Evolutionary conservation across 2,797 vertebrate species (phyloP).

Genomic region (Orestias chungarensis): DNA sequence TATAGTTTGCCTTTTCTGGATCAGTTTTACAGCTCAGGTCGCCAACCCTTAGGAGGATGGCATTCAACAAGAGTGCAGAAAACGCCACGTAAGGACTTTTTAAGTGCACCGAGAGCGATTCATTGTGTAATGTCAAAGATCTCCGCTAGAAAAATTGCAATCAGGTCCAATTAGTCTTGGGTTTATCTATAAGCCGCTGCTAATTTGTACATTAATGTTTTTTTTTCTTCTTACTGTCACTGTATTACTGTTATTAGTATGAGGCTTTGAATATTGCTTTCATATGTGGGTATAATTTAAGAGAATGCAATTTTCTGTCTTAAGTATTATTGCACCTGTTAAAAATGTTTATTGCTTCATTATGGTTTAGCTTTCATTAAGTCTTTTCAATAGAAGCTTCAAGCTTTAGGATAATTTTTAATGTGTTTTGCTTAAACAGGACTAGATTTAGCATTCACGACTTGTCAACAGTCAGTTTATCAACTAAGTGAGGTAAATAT

Average conservation of each 20-base stretch:
- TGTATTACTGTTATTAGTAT: slow-evolving; percentile 15
- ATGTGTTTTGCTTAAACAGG: background rate
- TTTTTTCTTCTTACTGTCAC: slow-evolving; percentile 7
- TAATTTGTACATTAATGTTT: slow-evolving; percentile 22
- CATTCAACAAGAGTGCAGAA: slow-evolving; percentile 8
- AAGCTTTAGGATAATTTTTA: slow-evolving; percentile 12
- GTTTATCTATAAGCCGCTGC: slow-evolving; percentile 18
- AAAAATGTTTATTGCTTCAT: slow-evolving; percentile 42
- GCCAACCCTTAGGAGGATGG: slow-evolving; percentile 40
- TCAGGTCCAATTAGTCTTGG: slow-evolving; percentile 45
- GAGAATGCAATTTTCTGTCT: slow-evolving; percentile 12
- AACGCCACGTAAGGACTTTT: slow-evolving; percentile 57
- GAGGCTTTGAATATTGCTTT: slow-evolving; percentile 29
- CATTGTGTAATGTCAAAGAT: slow-evolving; percentile 59
- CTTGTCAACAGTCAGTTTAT: slow-evolving; percentile 11
- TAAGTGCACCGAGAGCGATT: slow-evolving; percentile 55
- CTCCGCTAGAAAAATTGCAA: slow-evolving; percentile 45
- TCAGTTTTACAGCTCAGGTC: slow-evolving; percentile 54
- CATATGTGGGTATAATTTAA: slow-evolving; percentile 35
- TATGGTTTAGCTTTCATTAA: slow-evolving; percentile 32
- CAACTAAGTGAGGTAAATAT: background rate
- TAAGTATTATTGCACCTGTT: slow-evolving; percentile 28
- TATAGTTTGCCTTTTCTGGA: slow-evolving; percentile 57
- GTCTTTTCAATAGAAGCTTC: slow-evolving; percentile 15
- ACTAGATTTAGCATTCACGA: slow-evolving; percentile 3